Evolutionary conservation across 2,797 vertebrate species (phyloP).

Genomic region (Oreortyx pictus): DNA sequence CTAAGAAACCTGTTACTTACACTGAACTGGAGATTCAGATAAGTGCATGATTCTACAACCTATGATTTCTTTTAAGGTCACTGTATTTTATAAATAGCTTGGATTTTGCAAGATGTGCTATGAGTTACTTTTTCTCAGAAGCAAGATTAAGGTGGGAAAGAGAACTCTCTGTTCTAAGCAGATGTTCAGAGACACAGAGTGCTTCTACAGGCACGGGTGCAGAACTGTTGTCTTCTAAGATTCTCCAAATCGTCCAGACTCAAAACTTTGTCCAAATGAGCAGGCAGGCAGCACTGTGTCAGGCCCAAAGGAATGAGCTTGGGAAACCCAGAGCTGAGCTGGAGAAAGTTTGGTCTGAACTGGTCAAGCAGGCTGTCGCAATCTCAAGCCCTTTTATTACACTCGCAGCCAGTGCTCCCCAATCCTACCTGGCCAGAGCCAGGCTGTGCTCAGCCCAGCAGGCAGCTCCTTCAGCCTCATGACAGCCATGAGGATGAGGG

Average conservation of each 20-base stretch:
- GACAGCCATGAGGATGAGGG: background rate
- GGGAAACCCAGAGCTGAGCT: background rate
- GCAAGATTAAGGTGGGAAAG: background rate
- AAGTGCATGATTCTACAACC: background rate
- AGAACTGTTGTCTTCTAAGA: background rate
- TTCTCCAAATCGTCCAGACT: accelerated
- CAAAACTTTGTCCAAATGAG: background rate
- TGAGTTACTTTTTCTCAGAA: background rate
- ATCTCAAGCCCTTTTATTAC: background rate
- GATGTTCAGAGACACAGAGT: background rate
- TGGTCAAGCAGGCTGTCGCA: conserved; percentile 2
- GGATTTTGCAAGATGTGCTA: background rate
- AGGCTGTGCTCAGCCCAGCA: background rate
- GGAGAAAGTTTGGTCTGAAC: conserved; percentile 4
- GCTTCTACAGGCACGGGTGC: background rate
- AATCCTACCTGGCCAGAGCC: background rate
- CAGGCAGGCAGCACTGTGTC: background rate
- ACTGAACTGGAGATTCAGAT: background rate
- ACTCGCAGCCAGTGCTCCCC: background rate
- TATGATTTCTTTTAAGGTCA: background rate
- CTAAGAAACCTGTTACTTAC: conserved; percentile 45
- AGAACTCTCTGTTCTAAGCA: background rate
- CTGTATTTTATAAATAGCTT: conserved; percentile 8
- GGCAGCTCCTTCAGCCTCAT: background rate
- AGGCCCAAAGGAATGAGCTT: background rate